Percentiles rank a stretch among this genome's conserved stretches.
phyloP scores from a whole-genome alignment of 2,888 invertebrate species.

The Megaustenia siamemsis region DNA sequence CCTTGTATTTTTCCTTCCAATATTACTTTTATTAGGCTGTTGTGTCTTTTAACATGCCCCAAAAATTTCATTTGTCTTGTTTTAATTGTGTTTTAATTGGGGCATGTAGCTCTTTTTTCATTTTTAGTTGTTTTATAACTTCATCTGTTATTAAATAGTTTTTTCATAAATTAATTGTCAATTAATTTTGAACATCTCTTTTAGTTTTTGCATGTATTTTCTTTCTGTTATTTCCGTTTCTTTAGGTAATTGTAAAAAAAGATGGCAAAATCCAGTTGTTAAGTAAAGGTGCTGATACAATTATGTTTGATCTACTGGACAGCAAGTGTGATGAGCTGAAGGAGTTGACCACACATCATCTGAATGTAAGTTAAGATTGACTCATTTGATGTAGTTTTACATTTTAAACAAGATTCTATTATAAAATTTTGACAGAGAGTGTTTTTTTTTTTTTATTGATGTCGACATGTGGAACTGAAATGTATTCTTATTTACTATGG shows the following conservation, averaged over 20 bases:
- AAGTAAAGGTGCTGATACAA: constrained; percentile 99
- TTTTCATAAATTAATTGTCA: not conserved
- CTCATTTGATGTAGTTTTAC: not conserved
- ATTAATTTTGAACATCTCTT: not conserved
- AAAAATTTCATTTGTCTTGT: too few relatives aligned
- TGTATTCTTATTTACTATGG: too few relatives aligned
- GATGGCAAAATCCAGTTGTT: constrained; percentile 85
- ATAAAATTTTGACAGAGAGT: too few relatives aligned
- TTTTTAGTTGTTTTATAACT: not conserved
- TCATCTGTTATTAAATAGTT: too few relatives aligned
- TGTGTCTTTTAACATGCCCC: too few relatives aligned
- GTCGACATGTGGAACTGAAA: too few relatives aligned
- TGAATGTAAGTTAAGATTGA: constrained; percentile 89
- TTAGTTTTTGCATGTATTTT: not conserved
- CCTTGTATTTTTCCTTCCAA: too few relatives aligned
- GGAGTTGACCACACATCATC: constrained; percentile 92
- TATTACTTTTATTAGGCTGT: too few relatives aligned
- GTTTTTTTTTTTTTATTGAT: too few relatives aligned
- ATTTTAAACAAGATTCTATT: too few relatives aligned
- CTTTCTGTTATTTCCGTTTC: not conserved
- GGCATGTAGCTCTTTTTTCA: too few relatives aligned
- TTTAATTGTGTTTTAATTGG: too few relatives aligned
- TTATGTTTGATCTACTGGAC: constrained; percentile 95
- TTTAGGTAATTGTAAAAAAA: constrained; percentile 77
- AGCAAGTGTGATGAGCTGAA: constrained; percentile 88